Evolutionary conservation across 2,797 vertebrate species (phyloP), one percentile per base, ranked within the genome.

Genomic region (Sparus aurata): DNA sequence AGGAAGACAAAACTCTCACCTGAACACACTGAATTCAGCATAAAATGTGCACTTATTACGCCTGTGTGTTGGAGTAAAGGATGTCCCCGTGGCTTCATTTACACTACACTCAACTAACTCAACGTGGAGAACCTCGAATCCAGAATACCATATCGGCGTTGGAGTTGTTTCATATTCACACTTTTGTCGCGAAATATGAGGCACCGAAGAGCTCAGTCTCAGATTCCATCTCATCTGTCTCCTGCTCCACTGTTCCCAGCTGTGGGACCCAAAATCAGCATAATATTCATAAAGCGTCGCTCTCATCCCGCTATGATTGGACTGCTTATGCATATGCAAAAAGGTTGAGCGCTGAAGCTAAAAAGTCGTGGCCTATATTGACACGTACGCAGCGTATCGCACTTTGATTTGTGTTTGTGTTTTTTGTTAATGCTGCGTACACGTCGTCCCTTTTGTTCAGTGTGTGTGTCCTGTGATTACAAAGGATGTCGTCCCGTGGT

Each of bases 281-380:
- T 81, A 85, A 84, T 84, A 77, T 77, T 90, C 73, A 54, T 75
- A 72, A 72, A 77, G 67, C 58, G 63, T 55, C 5, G 3, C 73
- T 82, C 72, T 82, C 76, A 65, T 60, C 58, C 45, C 34, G 60
- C 72, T 67, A 5, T 63, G 70, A 84, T 75, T 78, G 79, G 60
- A 79, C 55, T 72, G 30, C 73, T 71, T 60, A 85, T 90, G 75
- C 80, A 87, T 87, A 88, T 84, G 75, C 74, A 87, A 77, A 77
- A 79, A 84, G 49, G 8, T 73, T 12, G 61, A 72, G 50, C 16
- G 60, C 70, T 70, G 65, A 86, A 43, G 27, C 30, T 34, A 72
- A 77, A 72, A 77, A 83, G 43, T 71, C 69, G 45, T 30, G 58
- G 63, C 2, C 59, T 49, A 34, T 43, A 73, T 12, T 75, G 58